Evolutionary conservation across 2,888 invertebrate genomes (phyloP).

Genomic region (Zhengitettix transpicula): DNA sequence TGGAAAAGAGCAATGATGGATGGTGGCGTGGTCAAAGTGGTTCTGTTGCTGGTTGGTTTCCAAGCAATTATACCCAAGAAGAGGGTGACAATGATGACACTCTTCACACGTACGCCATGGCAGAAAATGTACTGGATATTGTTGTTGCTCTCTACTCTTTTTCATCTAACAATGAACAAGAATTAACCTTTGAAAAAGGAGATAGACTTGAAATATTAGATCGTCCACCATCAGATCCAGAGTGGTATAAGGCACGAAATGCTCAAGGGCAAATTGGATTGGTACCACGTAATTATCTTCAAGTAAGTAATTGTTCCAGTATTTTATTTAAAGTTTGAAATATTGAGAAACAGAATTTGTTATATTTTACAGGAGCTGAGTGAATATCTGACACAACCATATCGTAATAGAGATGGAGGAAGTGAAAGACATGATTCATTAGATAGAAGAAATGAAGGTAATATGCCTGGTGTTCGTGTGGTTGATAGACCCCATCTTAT

Average conservation of each 20-base stretch:
- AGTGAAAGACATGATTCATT: constrained; percentile 30
- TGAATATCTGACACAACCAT: constrained; percentile 74
- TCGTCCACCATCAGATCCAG: constrained; percentile 91
- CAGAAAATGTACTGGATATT: constrained; percentile 87
- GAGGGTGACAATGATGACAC: constrained; percentile 76
- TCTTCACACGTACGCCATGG: constrained; percentile 84
- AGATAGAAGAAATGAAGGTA: constrained; percentile 29
- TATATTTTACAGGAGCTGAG: constrained; percentile 49
- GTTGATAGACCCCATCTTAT: constrained; percentile 50
- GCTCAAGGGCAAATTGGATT: constrained; percentile 82
- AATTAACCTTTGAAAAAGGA: constrained; percentile 91
- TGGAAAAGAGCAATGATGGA: constrained; percentile 95
- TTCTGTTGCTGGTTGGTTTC: constrained; percentile 76
- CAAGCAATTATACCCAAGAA: constrained; percentile 88
- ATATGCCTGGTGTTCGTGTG: constrained; percentile 11
- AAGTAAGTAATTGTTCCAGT: constrained; percentile 18
- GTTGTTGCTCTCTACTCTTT: constrained; percentile 91
- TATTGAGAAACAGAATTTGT: too few species aligned
- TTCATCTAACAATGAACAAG: constrained; percentile 85
- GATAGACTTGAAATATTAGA: constrained; percentile 92
- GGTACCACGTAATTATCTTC: constrained; percentile 88
- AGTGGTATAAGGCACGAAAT: constrained; percentile 96
- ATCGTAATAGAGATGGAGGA: constrained; percentile 40
- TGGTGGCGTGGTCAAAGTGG: constrained; percentile 95
- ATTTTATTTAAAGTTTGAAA: too few species aligned